A percentile compares a stretch with the other conserved stretches of the same genome.
phyloP scores from a whole-genome alignment of 2,888 invertebrate species.

The Shargacucullia verbasci region DNA sequence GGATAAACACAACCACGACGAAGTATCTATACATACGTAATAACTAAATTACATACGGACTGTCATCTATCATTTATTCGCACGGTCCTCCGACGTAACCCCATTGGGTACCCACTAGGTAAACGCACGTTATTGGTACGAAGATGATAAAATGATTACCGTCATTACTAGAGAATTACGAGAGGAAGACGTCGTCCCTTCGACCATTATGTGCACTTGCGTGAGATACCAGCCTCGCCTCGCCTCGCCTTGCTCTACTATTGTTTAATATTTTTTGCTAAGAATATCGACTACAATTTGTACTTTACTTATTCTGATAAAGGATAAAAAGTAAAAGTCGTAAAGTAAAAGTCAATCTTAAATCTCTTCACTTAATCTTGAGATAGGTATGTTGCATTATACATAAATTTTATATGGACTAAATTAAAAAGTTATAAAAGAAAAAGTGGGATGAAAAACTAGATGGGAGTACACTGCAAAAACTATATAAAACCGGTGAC shows the following conservation, averaged over 20 bases:
- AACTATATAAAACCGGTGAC: constrained; percentile 8
- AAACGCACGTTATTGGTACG: constrained; percentile 78
- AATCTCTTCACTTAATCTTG: constrained; percentile 15
- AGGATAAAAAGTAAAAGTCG: constrained; percentile 54
- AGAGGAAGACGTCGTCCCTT: constrained; percentile 66
- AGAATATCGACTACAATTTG: constrained; percentile 41
- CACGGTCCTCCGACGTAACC: constrained; percentile 68
- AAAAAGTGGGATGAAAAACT: constrained; percentile 9
- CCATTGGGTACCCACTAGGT: constrained; percentile 58
- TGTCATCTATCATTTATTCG: constrained; percentile 74
- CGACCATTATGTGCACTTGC: constrained; percentile 74
- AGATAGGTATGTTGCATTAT: neutral
- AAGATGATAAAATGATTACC: constrained; percentile 87
- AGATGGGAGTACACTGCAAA: constrained; percentile 18
- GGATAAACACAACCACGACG: constrained; percentile 22
- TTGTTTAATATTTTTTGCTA: constrained; percentile 59
- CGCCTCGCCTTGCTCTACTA: constrained; percentile 27
- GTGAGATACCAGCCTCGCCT: constrained; percentile 71
- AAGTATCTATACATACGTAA: constrained; percentile 52
- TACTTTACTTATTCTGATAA: constrained; percentile 18
- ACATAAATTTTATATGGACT: constrained; percentile 2
- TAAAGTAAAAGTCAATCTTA: constrained; percentile 45
- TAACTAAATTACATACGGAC: constrained; percentile 68
- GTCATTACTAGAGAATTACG: constrained; percentile 83
- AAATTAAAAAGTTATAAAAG: neutral